These are phyloP conservation scores for Amia ocellicauda DNA, from an alignment of 2,113 vertebrate species.

Conservation along the genomic window DNA sequence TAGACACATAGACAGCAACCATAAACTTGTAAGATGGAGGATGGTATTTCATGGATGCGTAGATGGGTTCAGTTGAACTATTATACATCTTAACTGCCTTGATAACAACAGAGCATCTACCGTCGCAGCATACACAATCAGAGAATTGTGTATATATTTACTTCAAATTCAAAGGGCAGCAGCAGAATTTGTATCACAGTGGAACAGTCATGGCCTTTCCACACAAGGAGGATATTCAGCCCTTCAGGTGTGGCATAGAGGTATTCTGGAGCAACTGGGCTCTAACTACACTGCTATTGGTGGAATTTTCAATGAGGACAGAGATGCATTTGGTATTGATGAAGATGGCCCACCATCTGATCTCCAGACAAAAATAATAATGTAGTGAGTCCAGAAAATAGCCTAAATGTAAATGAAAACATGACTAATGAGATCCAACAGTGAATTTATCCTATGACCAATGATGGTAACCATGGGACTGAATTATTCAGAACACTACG, in stretches of 20 bases:
- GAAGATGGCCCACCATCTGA: conserved; percentile 11
- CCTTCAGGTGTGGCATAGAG: too few species aligned
- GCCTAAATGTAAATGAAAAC: neutral
- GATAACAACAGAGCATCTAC: conserved; percentile 18
- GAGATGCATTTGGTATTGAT: neutral
- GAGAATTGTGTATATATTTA: too few species aligned
- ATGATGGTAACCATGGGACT: conserved; percentile 19
- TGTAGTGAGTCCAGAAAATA: conserved; percentile 12
- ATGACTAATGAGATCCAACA: neutral
- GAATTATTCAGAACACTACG: neutral
- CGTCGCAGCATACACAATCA: conserved; percentile 22
- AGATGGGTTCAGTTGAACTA: conserved; percentile 23
- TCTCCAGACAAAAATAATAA: conserved; percentile 1
- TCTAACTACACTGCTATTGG: too few species aligned
- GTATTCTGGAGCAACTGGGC: too few species aligned
- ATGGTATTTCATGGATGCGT: conserved; percentile 25
- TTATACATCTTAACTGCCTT: conserved; percentile 19
- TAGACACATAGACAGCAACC: conserved; percentile 22
- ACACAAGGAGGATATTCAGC: too few species aligned
- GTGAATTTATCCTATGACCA: neutral
- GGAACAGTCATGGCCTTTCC: too few species aligned
- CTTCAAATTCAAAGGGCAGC: too few species aligned
- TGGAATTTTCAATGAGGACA: conserved; percentile 1
- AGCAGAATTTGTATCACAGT: too few species aligned
- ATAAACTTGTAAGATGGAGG: conserved; percentile 20